These are phyloP conservation scores for Epinotia ramella DNA, from an alignment of 2,888 invertebrate species.

Conservation along the genomic window DNA sequence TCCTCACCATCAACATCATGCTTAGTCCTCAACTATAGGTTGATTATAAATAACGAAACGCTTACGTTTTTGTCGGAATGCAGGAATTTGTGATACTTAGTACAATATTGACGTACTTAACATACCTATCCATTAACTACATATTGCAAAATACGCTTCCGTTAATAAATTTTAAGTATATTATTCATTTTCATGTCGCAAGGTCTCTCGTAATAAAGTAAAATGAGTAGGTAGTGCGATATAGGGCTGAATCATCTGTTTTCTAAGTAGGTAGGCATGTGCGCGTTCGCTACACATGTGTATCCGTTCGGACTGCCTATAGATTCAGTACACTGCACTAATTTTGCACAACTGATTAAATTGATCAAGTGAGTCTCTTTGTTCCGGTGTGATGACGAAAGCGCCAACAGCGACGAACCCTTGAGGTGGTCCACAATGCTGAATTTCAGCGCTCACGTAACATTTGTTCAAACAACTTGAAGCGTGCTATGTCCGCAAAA, in stretches of 20 bases:
- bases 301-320: slow-evolving; percentile 16
- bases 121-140: neutral
- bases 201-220: neutral
- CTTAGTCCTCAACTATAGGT: neutral
- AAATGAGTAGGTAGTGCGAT: neutral
- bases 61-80: neutral
- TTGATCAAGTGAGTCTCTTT: slow-evolving; percentile 66
- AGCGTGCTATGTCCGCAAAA: slow-evolving; percentile 69
- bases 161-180: slow-evolving; percentile 26
- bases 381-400: slow-evolving; percentile 63
- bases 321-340: slow-evolving; percentile 15
- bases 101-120: neutral
- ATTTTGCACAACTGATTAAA: slow-evolving; percentile 70
- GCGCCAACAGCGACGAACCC: slow-evolving; percentile 53
- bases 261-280: neutral
- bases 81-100: slow-evolving; percentile 5
- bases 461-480: slow-evolving; percentile 74
- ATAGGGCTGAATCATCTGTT: neutral
- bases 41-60: neutral
- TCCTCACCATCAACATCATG: no score
- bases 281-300: slow-evolving; percentile 4
- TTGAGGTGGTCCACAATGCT: slow-evolving; percentile 57
- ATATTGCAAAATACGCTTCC: slow-evolving; percentile 49
- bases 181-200: neutral
- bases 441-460: slow-evolving; percentile 62